phyloP scores from a whole-genome alignment of 2,797 vertebrate genomes.

The Salmo trutta region DNA sequence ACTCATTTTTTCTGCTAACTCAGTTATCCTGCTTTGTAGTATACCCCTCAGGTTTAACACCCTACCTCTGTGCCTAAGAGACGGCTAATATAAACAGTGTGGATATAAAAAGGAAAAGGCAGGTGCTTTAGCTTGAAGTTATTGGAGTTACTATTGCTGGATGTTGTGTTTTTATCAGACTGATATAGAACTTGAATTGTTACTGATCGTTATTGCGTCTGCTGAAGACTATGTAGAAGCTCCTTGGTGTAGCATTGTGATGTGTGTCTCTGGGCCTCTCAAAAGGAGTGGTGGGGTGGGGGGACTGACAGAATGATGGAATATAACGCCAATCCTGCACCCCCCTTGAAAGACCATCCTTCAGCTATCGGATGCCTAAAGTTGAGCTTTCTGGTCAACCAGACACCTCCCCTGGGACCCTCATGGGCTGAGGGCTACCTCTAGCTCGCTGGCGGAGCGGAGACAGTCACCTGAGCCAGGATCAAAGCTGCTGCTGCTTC shows the following conservation, averaged over 20 bases:
- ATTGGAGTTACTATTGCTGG: background rate
- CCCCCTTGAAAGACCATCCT: conserved; percentile 83
- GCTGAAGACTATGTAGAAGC: background rate
- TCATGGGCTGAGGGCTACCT: conserved; percentile 77
- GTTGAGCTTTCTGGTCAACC: conserved; percentile 86
- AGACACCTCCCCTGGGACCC: conserved; percentile 84
- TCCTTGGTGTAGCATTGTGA: background rate
- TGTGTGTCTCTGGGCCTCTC: too few species aligned
- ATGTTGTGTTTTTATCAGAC: background rate
- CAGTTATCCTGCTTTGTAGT: too few species aligned
- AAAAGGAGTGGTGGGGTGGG: background rate
- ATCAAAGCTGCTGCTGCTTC: conserved; percentile 86
- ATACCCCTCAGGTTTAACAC: background rate
- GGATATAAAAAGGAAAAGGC: too few species aligned
- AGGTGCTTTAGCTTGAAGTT: background rate
- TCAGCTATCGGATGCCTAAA: conserved; percentile 84
- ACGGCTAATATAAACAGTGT: too few species aligned
- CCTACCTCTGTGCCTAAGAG: background rate
- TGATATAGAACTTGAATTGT: background rate
- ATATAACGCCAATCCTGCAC: conserved; percentile 65
- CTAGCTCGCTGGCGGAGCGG: conserved; percentile 75
- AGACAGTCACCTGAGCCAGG: conserved; percentile 90
- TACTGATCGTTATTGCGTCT: background rate
- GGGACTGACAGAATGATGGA: conserved; percentile 81
- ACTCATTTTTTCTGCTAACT: too few species aligned